Evolutionary conservation across 2,888 invertebrate genomes (phyloP), one percentile per base, ranked within the genome.

Genomic region (Phyto melanocephala): DNA sequence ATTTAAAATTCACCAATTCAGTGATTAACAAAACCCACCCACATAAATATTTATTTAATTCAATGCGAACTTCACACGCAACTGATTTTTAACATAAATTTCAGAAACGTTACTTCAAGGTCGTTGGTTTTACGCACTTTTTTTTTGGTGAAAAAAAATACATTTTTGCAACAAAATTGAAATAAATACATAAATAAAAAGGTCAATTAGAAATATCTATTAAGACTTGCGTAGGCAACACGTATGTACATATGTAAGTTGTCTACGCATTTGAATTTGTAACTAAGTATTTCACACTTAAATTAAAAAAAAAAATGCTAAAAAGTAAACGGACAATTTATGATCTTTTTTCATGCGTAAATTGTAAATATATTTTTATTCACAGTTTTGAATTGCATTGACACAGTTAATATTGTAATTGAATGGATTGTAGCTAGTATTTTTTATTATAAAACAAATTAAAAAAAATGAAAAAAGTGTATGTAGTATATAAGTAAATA

Each of bases 271-370:
- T 81, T 74, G 62, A 81, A 81, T 68, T 71, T 72, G 67, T 72
- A 81, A 77, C 62, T 40, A 28, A 3, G 6, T 28, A 70, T 50
- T 77, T 72, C 81, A 77, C 71, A 65, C 65, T 50, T 42, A 40
- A 47, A 67, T 72, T 45, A 62, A 60, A 62, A 7, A 11, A 58
- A 42, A 5, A 28, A 28, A 28, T 28, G 28, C 28, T 5, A 28
- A 28, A 28, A 28, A 28, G 28, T 28, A 28, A 28, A 10, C 35
- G 42, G 33, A 33, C 52, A 74, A 81, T 81, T 77, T 81, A 81
- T 74, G 77, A 68, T 22, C 45, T 56, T n/a, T n/a, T 74, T 77
- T 78, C 78, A 78, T 81, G 81, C 67, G 75, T 75, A 76, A 70
- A 70, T 75, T 80, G 72, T 65, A 68, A 52, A 77, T 54, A 54